phyloP scores from a whole-genome alignment of 2,113 vertebrate genomes.

The Pelobates fuscus region DNA sequence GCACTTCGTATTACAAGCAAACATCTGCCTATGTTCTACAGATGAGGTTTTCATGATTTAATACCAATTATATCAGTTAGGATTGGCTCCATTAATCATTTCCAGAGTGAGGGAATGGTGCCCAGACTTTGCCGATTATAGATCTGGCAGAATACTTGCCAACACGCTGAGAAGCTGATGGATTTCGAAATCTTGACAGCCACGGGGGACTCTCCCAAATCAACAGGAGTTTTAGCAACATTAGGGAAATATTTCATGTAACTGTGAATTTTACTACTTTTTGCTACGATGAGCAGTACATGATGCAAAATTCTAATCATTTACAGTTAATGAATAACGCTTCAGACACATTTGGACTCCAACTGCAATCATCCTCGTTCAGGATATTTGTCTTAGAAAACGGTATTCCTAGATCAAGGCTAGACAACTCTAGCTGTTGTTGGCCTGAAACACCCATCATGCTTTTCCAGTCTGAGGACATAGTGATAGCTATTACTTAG shows the following conservation, averaged over 20 bases:
- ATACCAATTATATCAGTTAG: conserved; percentile 40
- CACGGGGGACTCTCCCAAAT: neutral
- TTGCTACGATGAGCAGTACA: conserved; percentile 4
- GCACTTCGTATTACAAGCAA: conserved; percentile 11
- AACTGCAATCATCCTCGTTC: too few species aligned
- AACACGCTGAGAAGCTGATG: conserved; percentile 38
- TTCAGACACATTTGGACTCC: too few species aligned
- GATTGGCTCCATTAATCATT: conserved; percentile 20
- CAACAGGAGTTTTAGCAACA: conserved; percentile 23
- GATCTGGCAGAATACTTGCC: conserved; percentile 31
- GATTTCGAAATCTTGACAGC: conserved; percentile 21
- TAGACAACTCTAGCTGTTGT: too few species aligned
- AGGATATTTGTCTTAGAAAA: too few species aligned
- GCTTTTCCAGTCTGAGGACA: too few species aligned
- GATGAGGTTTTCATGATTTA: conserved; percentile 19
- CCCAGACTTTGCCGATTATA: conserved; percentile 34
- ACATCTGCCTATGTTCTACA: conserved; percentile 21
- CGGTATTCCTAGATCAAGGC: too few species aligned
- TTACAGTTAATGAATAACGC: too few species aligned
- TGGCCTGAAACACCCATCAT: too few species aligned
- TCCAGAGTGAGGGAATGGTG: conserved; percentile 22
- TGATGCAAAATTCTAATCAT: neutral
- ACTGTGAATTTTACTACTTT: conserved; percentile 20
- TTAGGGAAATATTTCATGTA: conserved; percentile 26
- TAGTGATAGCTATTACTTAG: too few species aligned